Base-by-base conservation (phyloP, 1,140 invertebrate species). In the Euschistus heros region DNA sequence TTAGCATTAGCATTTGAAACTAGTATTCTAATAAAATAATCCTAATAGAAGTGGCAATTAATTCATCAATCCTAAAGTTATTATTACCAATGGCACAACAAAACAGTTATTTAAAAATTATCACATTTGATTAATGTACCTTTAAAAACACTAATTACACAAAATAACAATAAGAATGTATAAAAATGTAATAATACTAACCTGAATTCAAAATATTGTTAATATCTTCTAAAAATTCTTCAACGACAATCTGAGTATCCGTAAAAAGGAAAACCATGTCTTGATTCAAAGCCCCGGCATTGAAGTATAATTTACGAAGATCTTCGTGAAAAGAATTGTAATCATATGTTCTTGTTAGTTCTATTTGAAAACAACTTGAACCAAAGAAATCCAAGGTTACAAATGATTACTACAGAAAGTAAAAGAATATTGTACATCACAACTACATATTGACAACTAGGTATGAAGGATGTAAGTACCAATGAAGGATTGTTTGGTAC, bases 171-270 rank as follows among this genome's bases (percentile, higher is more conserved):
- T 18, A 26, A 17, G 7, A 59, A 44, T 44, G 17, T 44, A 44
- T 44, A 8, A 10, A 47, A 47, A 47, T 20, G 24, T 2, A 62
- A 42, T 18, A 17, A 62, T 60, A 63, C 67, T 76, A 75, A 81
- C 88, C 88, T 7, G 90, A 87, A 74, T 93, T 94, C 0, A 95
- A 77, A 74, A 93, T 88, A 72, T 94, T 93, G 72, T 93, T 94
- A 24, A 94, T 88, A 72, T 94, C 91, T 75, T 94, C 93, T 0
- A 97, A 77, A 75, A 96, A 96, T 72, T 90, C 88, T 76, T 97
- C 94, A 65, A 90, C 84, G 0, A 92, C 85, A 44, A 93, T 91
- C 76, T 97, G 92, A 1, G 89, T 92, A 72, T 97, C 93, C 6
- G 86, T 86, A 71, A 90, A 84, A 5, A 97, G 79, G 73, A 97